These are phyloP conservation scores for Vireo griseus DNA, from an alignment of 2,797 vertebrate genomes.

Conservation along the genomic window DNA sequence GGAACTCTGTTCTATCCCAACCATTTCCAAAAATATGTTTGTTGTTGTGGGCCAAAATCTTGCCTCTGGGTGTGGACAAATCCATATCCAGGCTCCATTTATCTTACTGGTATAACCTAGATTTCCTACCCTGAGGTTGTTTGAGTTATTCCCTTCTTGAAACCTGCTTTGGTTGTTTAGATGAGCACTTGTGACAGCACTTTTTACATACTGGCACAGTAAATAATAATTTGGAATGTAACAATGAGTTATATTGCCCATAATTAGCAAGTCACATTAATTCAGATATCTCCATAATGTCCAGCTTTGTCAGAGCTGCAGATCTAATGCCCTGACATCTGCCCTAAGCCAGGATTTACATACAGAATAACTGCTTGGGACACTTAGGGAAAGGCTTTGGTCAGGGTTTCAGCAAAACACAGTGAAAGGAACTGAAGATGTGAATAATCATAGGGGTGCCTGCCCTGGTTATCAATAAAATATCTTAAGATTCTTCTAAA, in stretches of 20 bases:
- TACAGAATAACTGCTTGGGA: not conserved
- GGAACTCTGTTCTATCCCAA: not conserved
- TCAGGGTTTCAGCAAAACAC: not conserved
- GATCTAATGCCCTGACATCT: not conserved
- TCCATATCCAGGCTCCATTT: not conserved
- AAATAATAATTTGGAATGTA: not conserved
- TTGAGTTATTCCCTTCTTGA: not conserved
- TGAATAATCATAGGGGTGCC: not conserved
- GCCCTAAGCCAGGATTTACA: not conserved
- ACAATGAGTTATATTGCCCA: not conserved
- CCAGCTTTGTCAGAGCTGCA: not conserved
- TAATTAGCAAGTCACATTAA: not conserved
- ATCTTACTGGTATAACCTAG: not conserved
- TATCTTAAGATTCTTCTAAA: not conserved
- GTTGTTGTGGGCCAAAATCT: not conserved
- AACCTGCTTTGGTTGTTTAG: not conserved
- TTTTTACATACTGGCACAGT: not conserved
- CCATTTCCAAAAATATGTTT: not conserved
- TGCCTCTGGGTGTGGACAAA: not conserved
- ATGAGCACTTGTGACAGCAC: not conserved
- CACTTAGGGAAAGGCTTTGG: not conserved
- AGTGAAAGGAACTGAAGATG: not conserved
- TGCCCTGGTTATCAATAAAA: not conserved
- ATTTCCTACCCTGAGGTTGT: not conserved
- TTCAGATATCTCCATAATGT: not conserved